Percentiles rank a stretch among this genome's conserved stretches.
Conservation (phyloP, 2,797 vertebrate species). For the Ceryle rudis region DNA sequence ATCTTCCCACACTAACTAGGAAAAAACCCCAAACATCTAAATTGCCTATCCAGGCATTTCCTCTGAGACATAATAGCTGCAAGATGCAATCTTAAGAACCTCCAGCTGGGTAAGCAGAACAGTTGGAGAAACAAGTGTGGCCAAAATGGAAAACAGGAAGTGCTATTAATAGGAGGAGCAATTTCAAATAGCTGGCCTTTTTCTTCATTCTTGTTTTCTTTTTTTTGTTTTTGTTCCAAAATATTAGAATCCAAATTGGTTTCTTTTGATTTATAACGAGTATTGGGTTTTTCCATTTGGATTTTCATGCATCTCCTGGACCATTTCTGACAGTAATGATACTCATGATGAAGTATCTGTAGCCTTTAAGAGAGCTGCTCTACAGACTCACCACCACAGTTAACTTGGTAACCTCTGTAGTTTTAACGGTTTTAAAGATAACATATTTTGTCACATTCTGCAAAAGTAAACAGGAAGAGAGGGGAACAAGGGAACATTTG, state of each 20-base stretch:
- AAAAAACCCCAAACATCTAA: background rate
- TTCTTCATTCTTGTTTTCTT: background rate
- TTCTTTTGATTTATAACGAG: background rate
- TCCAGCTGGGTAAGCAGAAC: constrained; percentile 45
- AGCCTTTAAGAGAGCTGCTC: background rate
- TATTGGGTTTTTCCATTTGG: background rate
- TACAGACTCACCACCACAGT: background rate
- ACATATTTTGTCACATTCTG: background rate
- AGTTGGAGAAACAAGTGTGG: background rate
- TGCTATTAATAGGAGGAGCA: constrained; percentile 5
- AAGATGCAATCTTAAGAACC: constrained; percentile 38
- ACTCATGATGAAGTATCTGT: background rate
- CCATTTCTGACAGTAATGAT: background rate
- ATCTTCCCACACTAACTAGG: background rate
- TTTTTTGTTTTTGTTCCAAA: background rate
- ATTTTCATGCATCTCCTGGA: background rate
- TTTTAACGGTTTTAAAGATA: background rate
- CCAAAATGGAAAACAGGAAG: constrained; percentile 29
- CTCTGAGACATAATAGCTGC: constrained; percentile 16
- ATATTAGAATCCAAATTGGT: background rate
- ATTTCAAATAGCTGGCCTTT: constrained; percentile 20
- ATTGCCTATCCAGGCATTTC: constrained; percentile 20
- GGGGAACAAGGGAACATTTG: background rate
- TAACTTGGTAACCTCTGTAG: background rate
- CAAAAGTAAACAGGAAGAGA: background rate